Evolutionary conservation across 1,140 invertebrate genomes (phyloP).

Genomic region (Cydia splendana): DNA sequence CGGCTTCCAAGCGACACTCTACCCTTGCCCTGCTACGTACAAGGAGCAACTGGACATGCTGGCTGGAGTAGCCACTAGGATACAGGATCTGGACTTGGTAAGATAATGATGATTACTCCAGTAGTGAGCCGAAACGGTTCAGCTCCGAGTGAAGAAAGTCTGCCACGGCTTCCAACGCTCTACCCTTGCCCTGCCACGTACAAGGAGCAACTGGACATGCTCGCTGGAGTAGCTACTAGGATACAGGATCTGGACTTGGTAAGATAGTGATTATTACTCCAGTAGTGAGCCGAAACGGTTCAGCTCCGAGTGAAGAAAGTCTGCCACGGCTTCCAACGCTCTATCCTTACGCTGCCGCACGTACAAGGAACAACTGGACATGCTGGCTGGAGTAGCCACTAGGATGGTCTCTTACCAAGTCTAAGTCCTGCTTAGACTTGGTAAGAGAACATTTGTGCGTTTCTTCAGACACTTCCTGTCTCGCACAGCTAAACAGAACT

Average conservation of each 20-base stretch:
- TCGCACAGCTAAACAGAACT: too few relatives aligned
- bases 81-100: conserved; percentile 94
- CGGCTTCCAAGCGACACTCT: conserved; percentile 95
- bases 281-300: neutral
- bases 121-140: neutral
- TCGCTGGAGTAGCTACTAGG: conserved; percentile 91
- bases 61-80: conserved; percentile 91
- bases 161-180: conserved; percentile 95
- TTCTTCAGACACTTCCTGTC: too few relatives aligned
- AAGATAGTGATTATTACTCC: conserved; percentile 43
- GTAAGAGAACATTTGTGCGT: conserved; percentile 78
- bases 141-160: conserved; percentile 95
- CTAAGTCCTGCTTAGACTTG: conserved; percentile 79
- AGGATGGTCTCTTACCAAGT: too few relatives aligned
- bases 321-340: conserved; percentile 95
- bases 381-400: conserved; percentile 92
- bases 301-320: conserved; percentile 95
- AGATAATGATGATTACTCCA: conserved; percentile 39
- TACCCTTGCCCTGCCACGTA: conserved; percentile 95
- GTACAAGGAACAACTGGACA: conserved; percentile 90
- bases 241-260: conserved; percentile 94
- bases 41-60: conserved; percentile 93
- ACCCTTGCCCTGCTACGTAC: conserved; percentile 93
- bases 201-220: conserved; percentile 92
- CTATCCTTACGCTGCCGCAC: conserved; percentile 95